Percentiles rank a stretch among this genome's conserved stretches.
phyloP scores from a whole-genome alignment of 1,140 invertebrate genomes.

The Hyphantria cunea region DNA sequence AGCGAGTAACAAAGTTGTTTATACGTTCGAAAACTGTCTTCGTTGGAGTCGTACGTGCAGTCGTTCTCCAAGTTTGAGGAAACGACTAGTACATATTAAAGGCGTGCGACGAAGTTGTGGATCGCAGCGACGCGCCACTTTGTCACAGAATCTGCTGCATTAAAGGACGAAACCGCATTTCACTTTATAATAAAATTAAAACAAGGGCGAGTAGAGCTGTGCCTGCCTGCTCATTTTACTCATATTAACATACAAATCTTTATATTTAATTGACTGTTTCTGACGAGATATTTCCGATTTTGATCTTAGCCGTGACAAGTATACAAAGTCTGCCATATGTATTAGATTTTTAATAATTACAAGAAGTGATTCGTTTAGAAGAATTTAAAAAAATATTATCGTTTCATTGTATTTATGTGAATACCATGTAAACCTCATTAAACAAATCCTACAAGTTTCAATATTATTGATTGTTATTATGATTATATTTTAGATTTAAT shows the following conservation, averaged over 20 bases:
- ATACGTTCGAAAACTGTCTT: conserved; percentile 48
- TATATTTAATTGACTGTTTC: conserved; percentile 42
- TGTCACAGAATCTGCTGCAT: conserved; percentile 48
- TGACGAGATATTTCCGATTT: conserved; percentile 27
- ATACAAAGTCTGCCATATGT: no score
- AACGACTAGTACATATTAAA: conserved; percentile 58
- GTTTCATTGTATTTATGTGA: no score
- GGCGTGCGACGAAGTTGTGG: conserved; percentile 45
- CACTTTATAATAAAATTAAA: conserved; percentile 34
- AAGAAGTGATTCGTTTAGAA: no score
- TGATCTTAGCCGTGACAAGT: no score
- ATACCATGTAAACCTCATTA: no score
- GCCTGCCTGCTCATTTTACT: conserved; percentile 2
- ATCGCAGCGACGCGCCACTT: conserved; percentile 42
- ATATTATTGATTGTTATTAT: no score
- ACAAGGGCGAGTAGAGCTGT: conserved; percentile 15
- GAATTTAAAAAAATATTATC: no score
- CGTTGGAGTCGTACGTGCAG: conserved; percentile 43
- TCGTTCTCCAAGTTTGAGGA: conserved; percentile 45
- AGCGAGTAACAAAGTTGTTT: conserved; percentile 51
- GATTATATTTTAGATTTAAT: no score
- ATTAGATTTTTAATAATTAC: no score
- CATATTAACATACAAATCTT: conserved; percentile 41
- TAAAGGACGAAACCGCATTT: conserved; percentile 37
- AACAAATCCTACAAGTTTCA: no score